A percentile compares a stretch with the other conserved stretches of the same genome.
Evolutionary conservation across 2,113 vertebrate genomes (phyloP).

Genomic region (Erpornis zantholeuca): DNA sequence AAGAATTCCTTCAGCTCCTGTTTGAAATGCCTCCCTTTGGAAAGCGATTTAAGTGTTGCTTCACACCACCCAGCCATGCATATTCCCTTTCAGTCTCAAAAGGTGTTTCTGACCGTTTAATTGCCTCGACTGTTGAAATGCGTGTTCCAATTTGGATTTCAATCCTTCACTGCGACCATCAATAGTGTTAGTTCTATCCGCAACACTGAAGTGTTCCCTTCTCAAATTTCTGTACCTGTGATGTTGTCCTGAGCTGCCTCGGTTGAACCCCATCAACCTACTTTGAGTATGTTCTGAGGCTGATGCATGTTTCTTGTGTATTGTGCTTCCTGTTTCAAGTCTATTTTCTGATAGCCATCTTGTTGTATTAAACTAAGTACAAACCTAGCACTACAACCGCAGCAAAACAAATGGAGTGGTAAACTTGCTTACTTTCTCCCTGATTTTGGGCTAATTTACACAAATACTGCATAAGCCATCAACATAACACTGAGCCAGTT

Average conservation of each 20-base stretch:
- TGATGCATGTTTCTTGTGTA: background rate
- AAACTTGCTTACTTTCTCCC: background rate
- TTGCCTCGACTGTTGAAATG: background rate
- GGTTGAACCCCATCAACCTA: background rate
- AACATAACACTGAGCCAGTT: background rate
- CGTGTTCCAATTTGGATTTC: background rate
- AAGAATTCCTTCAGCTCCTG: background rate
- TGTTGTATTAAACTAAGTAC: background rate
- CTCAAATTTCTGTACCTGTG: background rate
- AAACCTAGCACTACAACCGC: background rate
- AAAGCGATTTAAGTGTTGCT: background rate
- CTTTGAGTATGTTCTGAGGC: background rate
- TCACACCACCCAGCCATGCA: background rate
- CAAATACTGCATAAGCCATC: background rate
- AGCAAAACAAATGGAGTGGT: background rate
- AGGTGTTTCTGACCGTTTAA: background rate
- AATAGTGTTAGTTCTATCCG: rapidly evolving
- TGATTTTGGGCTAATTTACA: background rate
- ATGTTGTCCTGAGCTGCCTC: background rate
- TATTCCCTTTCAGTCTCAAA: background rate
- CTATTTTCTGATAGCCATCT: background rate
- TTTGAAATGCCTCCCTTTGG: background rate
- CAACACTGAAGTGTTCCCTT: background rate
- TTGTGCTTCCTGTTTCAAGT: background rate
- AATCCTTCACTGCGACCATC: background rate